A percentile compares a stretch with the other conserved stretches of the same genome.
Conservation (phyloP, 2,888 invertebrate species). For the Choristoneura rosaceana region DNA sequence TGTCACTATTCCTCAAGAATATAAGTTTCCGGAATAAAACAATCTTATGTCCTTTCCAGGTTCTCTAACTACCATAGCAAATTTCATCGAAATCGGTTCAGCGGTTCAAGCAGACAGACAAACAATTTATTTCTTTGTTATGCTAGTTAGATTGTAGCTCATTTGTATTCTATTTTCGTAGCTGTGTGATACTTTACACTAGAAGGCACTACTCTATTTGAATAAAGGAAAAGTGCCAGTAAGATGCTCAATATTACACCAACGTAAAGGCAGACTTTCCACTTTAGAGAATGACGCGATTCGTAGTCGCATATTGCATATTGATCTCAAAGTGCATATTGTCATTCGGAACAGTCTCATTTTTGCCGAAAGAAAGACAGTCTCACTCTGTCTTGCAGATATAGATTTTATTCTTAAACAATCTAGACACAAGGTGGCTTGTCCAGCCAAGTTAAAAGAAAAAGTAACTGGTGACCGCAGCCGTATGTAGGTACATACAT, state of each 20-base stretch:
- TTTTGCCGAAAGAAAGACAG: not conserved
- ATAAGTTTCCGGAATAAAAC: too few relatives aligned
- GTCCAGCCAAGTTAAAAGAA: too few relatives aligned
- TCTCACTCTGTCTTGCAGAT: conserved; percentile 14
- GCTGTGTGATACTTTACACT: not conserved
- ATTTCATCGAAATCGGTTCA: too few relatives aligned
- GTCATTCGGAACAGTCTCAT: conserved; percentile 14
- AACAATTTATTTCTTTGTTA: too few relatives aligned
- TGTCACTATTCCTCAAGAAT: too few relatives aligned
- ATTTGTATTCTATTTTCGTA: too few relatives aligned
- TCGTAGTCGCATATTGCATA: conserved; percentile 33
- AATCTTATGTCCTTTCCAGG: too few relatives aligned
- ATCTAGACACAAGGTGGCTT: too few relatives aligned
- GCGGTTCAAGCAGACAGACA: too few relatives aligned
- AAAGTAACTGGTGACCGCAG: too few relatives aligned
- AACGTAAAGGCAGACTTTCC: conserved; percentile 21
- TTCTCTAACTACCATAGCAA: too few relatives aligned
- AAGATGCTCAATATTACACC: not conserved
- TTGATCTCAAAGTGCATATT: conserved; percentile 35
- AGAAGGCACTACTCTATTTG: not conserved
- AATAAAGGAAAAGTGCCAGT: conserved; percentile 7
- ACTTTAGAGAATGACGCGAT: conserved; percentile 4
- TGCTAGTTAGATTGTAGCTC: not conserved
- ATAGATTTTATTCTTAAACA: not conserved
- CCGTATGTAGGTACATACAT: too few relatives aligned